Evolutionary conservation across 1,140 invertebrate species (phyloP).

Genomic region (Amphibalanus amphitrite): DNA sequence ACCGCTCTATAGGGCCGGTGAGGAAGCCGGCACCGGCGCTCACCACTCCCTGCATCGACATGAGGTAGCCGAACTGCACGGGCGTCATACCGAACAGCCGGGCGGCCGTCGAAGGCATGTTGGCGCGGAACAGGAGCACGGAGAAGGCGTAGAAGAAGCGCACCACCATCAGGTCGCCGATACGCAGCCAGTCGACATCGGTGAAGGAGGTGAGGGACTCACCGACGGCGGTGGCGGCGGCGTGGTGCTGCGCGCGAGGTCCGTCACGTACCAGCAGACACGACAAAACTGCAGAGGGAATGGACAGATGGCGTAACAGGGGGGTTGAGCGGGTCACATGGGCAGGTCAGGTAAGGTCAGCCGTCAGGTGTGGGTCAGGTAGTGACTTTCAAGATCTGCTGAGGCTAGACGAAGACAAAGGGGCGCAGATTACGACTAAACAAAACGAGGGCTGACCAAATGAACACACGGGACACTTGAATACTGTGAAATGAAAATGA

Average conservation of each 20-base stretch:
- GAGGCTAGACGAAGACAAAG: too few relatives aligned
- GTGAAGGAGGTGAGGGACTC: slow-evolving; percentile 20
- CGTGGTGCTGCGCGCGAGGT: too few relatives aligned
- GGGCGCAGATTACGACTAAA: too few relatives aligned
- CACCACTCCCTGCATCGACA: slow-evolving; percentile 25
- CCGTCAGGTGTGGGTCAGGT: too few relatives aligned
- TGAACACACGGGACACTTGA: too few relatives aligned
- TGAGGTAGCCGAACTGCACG: slow-evolving; percentile 25
- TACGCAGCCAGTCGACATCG: slow-evolving; percentile 23
- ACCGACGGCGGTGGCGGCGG: slow-evolving; percentile 16
- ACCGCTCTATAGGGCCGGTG: slow-evolving; percentile 22
- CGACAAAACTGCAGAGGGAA: slow-evolving; percentile 19
- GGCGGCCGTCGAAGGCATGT: slow-evolving; percentile 23
- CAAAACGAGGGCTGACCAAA: too few relatives aligned
- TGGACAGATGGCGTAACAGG: slow-evolving; percentile 1
- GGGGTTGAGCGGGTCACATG: too few relatives aligned
- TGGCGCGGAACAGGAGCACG: slow-evolving; percentile 26
- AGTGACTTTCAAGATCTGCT: too few relatives aligned
- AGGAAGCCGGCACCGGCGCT: slow-evolving; percentile 24
- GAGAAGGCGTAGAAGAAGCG: slow-evolving; percentile 28
- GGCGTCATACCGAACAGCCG: slow-evolving; percentile 24
- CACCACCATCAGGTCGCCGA: slow-evolving; percentile 27
- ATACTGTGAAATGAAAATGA: too few relatives aligned
- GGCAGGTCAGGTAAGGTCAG: too few relatives aligned
- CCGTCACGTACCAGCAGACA: slow-evolving; percentile 19